Evolutionary conservation across 2,888 invertebrate genomes (phyloP).

Genomic region (Diarsia brunnea): DNA sequence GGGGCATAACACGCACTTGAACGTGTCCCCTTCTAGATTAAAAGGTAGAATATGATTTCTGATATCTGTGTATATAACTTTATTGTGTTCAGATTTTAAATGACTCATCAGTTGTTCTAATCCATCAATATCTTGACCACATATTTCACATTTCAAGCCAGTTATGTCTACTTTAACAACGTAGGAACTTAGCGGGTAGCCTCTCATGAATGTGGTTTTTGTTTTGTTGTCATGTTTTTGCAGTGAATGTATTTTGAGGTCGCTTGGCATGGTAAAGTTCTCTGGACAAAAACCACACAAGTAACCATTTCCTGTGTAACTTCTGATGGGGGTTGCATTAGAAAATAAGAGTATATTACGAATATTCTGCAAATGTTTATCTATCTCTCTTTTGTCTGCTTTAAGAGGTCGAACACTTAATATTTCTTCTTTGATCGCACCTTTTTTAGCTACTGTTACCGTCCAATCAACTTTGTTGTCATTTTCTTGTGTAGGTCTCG

Average conservation of each 20-base stretch:
- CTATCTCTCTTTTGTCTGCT: conserved; percentile 40
- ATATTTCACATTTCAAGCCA: conserved; percentile 54
- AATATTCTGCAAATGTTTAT: conserved; percentile 70
- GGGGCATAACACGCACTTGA: conserved; percentile 52
- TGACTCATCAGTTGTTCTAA: conserved; percentile 49
- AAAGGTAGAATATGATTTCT: conserved; percentile 64
- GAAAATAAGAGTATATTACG: conserved; percentile 73
- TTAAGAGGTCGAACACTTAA: conserved; percentile 10
- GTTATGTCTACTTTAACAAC: conserved; percentile 64
- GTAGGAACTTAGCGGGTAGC: conserved; percentile 59
- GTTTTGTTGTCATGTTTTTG: conserved; percentile 67
- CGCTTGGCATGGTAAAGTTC: conserved; percentile 68
- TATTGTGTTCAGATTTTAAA: conserved; percentile 43
- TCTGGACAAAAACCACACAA: conserved; percentile 76
- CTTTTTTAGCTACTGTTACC: conserved; percentile 41
- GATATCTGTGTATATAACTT: conserved; percentile 53
- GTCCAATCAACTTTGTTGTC: conserved; percentile 32
- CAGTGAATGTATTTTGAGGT: conserved; percentile 77
- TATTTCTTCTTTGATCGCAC: conserved; percentile 13
- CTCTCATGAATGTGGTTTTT: conserved; percentile 70
- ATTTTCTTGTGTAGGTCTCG: conserved; percentile 33
- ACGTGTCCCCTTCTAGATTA: conserved; percentile 53
- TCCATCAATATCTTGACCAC: conserved; percentile 37
- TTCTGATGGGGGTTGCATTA: conserved; percentile 80
- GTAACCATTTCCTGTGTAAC: conserved; percentile 74